A percentile compares a stretch with the other conserved stretches of the same genome.
Evolutionary conservation across 2,888 invertebrate genomes (phyloP).

Genomic region (Ochropleura leucogaster): DNA sequence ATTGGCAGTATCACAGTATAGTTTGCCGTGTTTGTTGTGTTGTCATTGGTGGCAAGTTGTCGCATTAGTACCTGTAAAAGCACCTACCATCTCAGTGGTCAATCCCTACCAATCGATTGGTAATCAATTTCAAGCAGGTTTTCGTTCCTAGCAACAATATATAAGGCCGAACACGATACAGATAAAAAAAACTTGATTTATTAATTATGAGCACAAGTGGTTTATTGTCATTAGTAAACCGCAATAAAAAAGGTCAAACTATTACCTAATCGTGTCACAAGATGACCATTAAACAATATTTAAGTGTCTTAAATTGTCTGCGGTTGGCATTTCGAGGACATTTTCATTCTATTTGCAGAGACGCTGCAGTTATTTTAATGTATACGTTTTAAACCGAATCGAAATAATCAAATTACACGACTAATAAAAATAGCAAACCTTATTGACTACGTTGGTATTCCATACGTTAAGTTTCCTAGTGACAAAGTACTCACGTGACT

Average conservation of each 20-base stretch:
- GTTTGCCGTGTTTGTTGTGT: constrained; percentile 4
- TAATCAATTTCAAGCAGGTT: background rate
- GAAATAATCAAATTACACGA: background rate
- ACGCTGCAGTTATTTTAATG: constrained; percentile 9
- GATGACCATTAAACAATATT: constrained; percentile 48
- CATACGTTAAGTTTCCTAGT: constrained; percentile 5
- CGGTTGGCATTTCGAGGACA: constrained; percentile 48
- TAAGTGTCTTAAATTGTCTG: constrained; percentile 39
- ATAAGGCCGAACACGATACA: no score
- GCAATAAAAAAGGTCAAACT: constrained; percentile 39
- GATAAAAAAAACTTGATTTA: background rate
- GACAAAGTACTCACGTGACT: constrained; percentile 10
- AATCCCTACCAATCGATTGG: background rate
- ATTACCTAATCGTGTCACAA: constrained; percentile 49
- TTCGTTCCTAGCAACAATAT: background rate
- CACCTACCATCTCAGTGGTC: background rate
- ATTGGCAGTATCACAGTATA: constrained; percentile 9
- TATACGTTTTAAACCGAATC: constrained; percentile 5
- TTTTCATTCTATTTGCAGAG: constrained; percentile 12
- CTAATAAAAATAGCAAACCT: constrained; percentile 24
- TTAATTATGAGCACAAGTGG: background rate
- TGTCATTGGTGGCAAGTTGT: background rate
- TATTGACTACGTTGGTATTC: constrained; percentile 2
- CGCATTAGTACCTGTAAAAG: background rate
- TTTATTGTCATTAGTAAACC: constrained; percentile 29